These are phyloP conservation scores for Tympanuchus pallidicinctus DNA, from an alignment of 2,113 vertebrate genomes.

Conservation along the genomic window DNA sequence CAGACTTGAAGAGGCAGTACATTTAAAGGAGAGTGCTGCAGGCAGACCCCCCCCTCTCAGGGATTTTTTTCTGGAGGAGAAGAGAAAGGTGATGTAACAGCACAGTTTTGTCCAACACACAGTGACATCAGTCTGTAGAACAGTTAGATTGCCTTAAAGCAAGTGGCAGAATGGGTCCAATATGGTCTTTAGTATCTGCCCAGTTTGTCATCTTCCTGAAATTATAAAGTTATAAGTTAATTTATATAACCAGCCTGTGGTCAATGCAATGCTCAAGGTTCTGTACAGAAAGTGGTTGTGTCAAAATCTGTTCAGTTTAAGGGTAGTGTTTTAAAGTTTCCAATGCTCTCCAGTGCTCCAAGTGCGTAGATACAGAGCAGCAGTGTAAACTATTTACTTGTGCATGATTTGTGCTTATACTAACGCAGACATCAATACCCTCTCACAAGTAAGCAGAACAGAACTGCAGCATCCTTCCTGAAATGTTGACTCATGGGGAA, in stretches of 20 bases:
- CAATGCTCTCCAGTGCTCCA: background rate
- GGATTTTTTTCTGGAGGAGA: background rate
- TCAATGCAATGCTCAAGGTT: background rate
- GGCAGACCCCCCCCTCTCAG: background rate
- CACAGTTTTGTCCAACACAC: background rate
- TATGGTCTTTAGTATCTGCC: background rate
- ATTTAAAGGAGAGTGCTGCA: background rate
- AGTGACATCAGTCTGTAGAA: background rate
- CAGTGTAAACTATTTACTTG: background rate
- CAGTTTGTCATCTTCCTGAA: background rate
- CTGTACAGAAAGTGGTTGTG: background rate
- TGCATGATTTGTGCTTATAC: conserved; percentile 27
- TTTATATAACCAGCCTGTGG: background rate
- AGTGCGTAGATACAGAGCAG: background rate
- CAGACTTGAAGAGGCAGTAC: background rate
- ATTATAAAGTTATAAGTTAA: background rate
- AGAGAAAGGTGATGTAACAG: background rate
- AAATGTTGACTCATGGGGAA: background rate
- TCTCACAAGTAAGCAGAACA: background rate
- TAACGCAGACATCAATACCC: background rate
- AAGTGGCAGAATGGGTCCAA: background rate
- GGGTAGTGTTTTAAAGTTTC: background rate
- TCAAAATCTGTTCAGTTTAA: fast-evolving
- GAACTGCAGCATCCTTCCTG: background rate
- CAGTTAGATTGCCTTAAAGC: background rate